phyloP scores from a whole-genome alignment of 1,140 invertebrate species.

The Ditylenchus dipsaci region DNA sequence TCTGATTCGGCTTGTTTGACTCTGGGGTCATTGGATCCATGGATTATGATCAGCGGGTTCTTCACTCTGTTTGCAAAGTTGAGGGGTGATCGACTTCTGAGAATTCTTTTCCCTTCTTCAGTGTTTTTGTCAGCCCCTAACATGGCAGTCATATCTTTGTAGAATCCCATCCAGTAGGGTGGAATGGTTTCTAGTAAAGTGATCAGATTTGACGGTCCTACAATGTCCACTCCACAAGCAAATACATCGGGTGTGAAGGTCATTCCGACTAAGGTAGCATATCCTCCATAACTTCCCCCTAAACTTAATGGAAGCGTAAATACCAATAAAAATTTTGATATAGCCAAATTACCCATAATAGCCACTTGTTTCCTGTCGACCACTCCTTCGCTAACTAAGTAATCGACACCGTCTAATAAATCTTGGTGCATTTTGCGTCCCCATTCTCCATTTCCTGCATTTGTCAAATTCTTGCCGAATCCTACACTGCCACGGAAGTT shows the following conservation, averaged over 20 bases:
- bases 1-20: constrained; percentile 50
- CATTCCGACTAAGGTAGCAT: constrained; percentile 57
- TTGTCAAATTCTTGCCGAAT: constrained; percentile 54
- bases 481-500: constrained; percentile 56
- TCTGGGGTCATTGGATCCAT: constrained; percentile 46
- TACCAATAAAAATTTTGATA: background rate
- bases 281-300: constrained; percentile 54
- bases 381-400: constrained; percentile 50
- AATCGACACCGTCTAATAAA: constrained; percentile 55
- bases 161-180: constrained; percentile 56
- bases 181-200: constrained; percentile 56
- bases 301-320: constrained; percentile 4
- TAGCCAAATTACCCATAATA: constrained; percentile 43
- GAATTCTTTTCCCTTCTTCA: constrained; percentile 22
- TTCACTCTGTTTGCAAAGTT: constrained; percentile 46
- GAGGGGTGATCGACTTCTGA: constrained; percentile 39
- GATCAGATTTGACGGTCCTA: constrained; percentile 55
- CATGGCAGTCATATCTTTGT: constrained; percentile 56
- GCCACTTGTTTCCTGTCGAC: constrained; percentile 44
- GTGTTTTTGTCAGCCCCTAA: constrained; percentile 53
- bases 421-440: constrained; percentile 57
- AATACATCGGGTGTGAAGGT: constrained; percentile 58
- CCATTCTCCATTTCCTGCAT: constrained; percentile 57
- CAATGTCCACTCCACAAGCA: constrained; percentile 57
- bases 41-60: constrained; percentile 45